Evolutionary conservation across 2,113 vertebrate genomes (phyloP), one percentile per base, ranked within the genome.

Genomic region (Cebidichthys violaceus): DNA sequence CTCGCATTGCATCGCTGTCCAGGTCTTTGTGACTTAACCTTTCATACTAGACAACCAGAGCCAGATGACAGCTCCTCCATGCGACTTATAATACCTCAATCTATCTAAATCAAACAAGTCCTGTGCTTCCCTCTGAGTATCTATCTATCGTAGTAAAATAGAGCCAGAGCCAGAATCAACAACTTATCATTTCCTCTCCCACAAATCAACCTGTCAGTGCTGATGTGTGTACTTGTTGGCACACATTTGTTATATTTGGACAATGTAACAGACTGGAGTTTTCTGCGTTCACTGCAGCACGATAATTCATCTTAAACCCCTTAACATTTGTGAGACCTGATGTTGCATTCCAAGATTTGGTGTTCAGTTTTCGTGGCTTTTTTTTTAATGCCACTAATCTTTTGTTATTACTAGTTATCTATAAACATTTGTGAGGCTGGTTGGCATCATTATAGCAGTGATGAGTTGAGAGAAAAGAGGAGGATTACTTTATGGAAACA

Each of bases 121-220:
- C 61, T 47, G 45, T 66, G 69, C 5, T 54, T 70, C 35, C 17
- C 55, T 73, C 22, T 57, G 50, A 81, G 41, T 68, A 67, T 79
- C 37, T 76, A 10, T 70, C 64, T 71, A 64, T 88, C 85, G 82
- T 79, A 78, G 65, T 65, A 29, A 76, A 90, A 83, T 69, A 67
- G 6, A 60, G 33, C 35, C 33, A 77, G 59, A 77, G 78, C 84
- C 82, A 88, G 70, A 91, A 85, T 77, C 75, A 88, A 83, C 88
- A 88, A 52, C 18, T 90, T 83, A 82, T 82, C 47, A 33, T 87
- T 90, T 86, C 72, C 82, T 82, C 69, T 84, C 55, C 65, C 77
- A 88, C 82, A 86, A 83, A 90, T 90, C 82, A 73, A 35, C 77
- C 79, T 85, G 87, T 83, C 78, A 69, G 57, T 52, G 55, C 57